These are phyloP conservation scores for Arctia plantaginis DNA, from an alignment of 2,888 invertebrate genomes.

Conservation along the genomic window DNA sequence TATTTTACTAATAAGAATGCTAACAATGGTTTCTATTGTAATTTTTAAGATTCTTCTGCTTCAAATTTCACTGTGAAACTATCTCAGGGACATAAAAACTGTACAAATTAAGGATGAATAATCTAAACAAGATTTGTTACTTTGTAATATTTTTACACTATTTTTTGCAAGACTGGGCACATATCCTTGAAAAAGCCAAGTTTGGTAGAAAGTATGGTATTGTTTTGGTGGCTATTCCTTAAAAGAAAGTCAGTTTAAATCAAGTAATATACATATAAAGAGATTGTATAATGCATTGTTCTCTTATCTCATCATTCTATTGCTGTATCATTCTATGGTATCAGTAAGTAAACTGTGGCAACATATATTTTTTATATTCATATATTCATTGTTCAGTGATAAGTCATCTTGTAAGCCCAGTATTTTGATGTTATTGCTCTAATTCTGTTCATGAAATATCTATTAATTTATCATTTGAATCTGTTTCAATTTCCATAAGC, in stretches of 20 bases:
- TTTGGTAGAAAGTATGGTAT: too few species aligned
- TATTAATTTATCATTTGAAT: constrained; percentile 4
- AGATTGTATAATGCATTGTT: neutral
- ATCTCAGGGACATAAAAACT: neutral
- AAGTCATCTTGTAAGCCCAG: neutral
- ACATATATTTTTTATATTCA: constrained; percentile 23
- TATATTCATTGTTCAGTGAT: neutral
- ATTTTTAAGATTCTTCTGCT: neutral
- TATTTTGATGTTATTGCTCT: neutral
- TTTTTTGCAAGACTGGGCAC: neutral
- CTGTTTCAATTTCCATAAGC: neutral
- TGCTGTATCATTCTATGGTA: neutral
- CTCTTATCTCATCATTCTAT: neutral
- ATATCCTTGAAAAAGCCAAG: neutral
- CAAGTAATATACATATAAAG: neutral
- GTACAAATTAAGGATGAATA: neutral
- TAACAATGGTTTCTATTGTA: neutral
- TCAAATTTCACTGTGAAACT: neutral
- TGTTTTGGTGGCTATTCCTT: neutral
- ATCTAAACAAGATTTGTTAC: neutral
- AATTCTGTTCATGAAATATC: constrained; percentile 11
- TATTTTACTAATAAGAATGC: neutral
- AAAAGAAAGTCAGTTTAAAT: neutral
- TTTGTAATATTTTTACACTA: too few species aligned
- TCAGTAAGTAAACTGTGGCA: constrained; percentile 35